Base-by-base conservation (phyloP, 2,113 vertebrate genomes). In the Puma concolor region DNA sequence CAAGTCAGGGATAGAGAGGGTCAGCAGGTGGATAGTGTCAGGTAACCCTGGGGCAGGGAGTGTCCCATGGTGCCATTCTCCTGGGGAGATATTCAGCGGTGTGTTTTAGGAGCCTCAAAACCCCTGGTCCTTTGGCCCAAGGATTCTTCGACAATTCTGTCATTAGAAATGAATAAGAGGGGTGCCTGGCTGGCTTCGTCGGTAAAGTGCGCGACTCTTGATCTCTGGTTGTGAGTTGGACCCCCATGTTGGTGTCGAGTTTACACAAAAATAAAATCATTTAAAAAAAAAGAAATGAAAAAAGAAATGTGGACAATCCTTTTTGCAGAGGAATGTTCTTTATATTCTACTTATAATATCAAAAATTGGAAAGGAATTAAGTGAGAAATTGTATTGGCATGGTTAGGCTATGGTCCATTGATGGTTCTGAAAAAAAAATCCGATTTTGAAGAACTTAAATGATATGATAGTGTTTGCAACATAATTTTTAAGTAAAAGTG, bases 401-500 rank as follows among this genome's bases (percentile, higher is more conserved):
- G 36, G 15, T 88, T 63, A 48, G 41, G 63, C 15, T 60, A 44
- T 33, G 10, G 31, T 33, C 21, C 27, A 13, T 31, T 25, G 63
- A 33, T 52, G 29, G 2, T 86, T 77, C 44, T 60, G 77, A 74
- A 95, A 44, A 92, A 92, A 44, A 83, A 69, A n/a, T 80, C 21
- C 36, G 50, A 57, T 63, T 96, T 50, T 74, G 48, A 80, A 54
- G 63, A 94, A 54, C n/a, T 54, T 91, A 57, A 69, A 25, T 79
- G 63, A 38, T 25, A 33, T 79, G 64, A 27, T 33, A 44, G 67
- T 84, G 31, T 64, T 88, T 33, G 67, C 15, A 66, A 29, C 23
- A 52, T 23, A 88, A 81, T 71, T 76, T 95, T 96, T 48, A 88
- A 85, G 48, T 93, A 38, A 72, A 96, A 85, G 23, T 63, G 4